These are phyloP conservation scores for Cynocephalus volans DNA, from an alignment of 2,113 vertebrate species.

Conservation along the genomic window DNA sequence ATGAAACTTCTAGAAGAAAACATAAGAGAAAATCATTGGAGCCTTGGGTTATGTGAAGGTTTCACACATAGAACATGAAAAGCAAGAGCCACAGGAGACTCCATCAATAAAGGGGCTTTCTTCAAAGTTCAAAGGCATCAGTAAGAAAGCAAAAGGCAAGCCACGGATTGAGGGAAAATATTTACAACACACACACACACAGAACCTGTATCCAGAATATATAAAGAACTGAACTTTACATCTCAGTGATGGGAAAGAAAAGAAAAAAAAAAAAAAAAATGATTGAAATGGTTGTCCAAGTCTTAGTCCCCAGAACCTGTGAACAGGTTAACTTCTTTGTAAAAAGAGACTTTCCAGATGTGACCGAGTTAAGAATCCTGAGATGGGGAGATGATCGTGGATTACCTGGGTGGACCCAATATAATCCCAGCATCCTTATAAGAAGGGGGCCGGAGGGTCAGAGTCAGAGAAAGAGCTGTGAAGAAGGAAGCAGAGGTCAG, in stretches of 20 bases:
- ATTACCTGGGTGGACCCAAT: accelerated
- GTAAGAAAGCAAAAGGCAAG: neutral
- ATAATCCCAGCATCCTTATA: neutral
- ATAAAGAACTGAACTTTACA: neutral
- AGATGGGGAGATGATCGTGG: neutral
- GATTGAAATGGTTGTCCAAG: no score
- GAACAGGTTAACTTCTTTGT: accelerated
- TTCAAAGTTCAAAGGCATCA: neutral
- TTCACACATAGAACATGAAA: neutral
- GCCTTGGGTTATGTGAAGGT: neutral
- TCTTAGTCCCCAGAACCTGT: no score
- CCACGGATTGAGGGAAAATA: no score
- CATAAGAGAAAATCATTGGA: neutral
- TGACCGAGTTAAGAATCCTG: accelerated
- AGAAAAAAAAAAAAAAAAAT: no score
- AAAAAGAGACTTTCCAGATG: accelerated
- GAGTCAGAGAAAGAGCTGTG: neutral
- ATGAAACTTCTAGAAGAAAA: neutral
- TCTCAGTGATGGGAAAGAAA: neutral
- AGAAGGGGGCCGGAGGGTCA: accelerated
- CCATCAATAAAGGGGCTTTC: neutral
- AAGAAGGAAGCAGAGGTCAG: neutral
- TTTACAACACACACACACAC: neutral
- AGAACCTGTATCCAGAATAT: neutral
- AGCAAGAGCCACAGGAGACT: accelerated